Percentiles rank a stretch among this genome's conserved stretches.
phyloP scores from a whole-genome alignment of 92 coral and sea anemone genomes.

The Paragorgia papillata region DNA sequence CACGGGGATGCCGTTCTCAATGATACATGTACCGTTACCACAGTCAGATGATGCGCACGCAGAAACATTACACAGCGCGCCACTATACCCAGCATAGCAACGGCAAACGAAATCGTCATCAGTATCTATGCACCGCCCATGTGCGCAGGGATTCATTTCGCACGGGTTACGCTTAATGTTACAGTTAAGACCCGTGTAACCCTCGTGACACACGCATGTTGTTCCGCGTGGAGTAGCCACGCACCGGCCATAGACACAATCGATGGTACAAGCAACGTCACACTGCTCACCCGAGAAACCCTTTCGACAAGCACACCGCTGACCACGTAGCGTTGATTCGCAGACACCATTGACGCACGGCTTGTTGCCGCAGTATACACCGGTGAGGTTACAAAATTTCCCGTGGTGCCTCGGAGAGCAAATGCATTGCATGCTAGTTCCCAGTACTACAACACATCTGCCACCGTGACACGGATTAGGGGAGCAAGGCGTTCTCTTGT shows the following conservation, averaged over 20 bases:
- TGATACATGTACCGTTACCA: conserved; percentile 61
- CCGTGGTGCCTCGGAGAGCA: conserved; percentile 66
- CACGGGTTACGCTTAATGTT: neutral
- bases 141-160: conserved; percentile 55
- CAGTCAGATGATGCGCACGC: conserved; percentile 67
- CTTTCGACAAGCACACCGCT: conserved; percentile 62
- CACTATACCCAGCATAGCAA: conserved; percentile 71
- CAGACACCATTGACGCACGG: conserved; percentile 78
- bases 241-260: conserved; percentile 66
- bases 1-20: conserved; percentile 45
- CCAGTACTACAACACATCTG: conserved; percentile 37
- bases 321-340: conserved; percentile 48
- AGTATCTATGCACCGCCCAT: conserved; percentile 59
- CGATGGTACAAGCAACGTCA: conserved; percentile 45
- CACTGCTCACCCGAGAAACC: conserved; percentile 56
- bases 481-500: conserved; percentile 47
- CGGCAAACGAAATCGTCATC: conserved; percentile 56
- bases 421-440: conserved; percentile 46
- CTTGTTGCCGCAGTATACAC: conserved; percentile 53
- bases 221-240: conserved; percentile 47
- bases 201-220: conserved; percentile 70
- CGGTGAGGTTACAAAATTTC: conserved; percentile 55
- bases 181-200: conserved; percentile 66
- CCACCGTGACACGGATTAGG: conserved; percentile 70
- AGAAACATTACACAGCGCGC: conserved; percentile 41